These are phyloP conservation scores for Zaprionus ghesquierei DNA, from an alignment of 1,140 invertebrate species.

Conservation along the genomic window DNA sequence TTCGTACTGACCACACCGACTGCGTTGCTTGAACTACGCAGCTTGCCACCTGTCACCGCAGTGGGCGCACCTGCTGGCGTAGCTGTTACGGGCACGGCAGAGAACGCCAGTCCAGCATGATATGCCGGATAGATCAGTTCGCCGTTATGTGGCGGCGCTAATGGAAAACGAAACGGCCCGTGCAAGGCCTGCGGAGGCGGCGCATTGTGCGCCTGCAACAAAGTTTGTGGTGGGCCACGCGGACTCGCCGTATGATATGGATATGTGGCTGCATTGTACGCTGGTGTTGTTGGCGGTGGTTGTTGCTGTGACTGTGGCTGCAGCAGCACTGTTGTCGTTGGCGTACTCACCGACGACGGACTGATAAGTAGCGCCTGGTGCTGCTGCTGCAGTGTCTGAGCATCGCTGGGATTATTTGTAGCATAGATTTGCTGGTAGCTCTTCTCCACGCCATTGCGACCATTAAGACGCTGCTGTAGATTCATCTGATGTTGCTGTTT, in stretches of 20 bases:
- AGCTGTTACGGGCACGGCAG: conserved; percentile 65
- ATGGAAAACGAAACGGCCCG: conserved; percentile 82
- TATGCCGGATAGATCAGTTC: conserved; percentile 82
- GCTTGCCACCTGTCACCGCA: conserved; percentile 82
- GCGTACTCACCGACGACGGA: conserved; percentile 57
- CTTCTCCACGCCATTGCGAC: conserved; percentile 70
- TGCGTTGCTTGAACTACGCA: conserved; percentile 74
- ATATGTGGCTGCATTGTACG: conserved; percentile 70
- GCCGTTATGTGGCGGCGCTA: conserved; percentile 77
- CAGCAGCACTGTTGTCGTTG: conserved; percentile 58
- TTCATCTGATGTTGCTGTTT: conserved; percentile 67
- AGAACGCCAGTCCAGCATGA: conserved; percentile 78
- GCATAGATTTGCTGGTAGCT: conserved; percentile 69
- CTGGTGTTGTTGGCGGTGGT: conserved; percentile 49
- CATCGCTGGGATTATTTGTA: conserved; percentile 57
- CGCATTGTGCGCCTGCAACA: conserved; percentile 81
- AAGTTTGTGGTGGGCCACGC: conserved; percentile 58
- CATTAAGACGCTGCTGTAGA: conserved; percentile 69
- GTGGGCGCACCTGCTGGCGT: conserved; percentile 82
- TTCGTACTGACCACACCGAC: conserved; percentile 63
- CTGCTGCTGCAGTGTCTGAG: conserved; percentile 46
- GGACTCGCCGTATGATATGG: conserved; percentile 81
- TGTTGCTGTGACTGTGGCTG: conserved; percentile 36
- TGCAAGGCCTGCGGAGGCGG: conserved; percentile 81
- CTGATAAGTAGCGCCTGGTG: conserved; percentile 61